Evolutionary conservation across 2,888 invertebrate species (phyloP), one percentile per base, ranked within the genome.

Genomic region (Aquatica leii): DNA sequence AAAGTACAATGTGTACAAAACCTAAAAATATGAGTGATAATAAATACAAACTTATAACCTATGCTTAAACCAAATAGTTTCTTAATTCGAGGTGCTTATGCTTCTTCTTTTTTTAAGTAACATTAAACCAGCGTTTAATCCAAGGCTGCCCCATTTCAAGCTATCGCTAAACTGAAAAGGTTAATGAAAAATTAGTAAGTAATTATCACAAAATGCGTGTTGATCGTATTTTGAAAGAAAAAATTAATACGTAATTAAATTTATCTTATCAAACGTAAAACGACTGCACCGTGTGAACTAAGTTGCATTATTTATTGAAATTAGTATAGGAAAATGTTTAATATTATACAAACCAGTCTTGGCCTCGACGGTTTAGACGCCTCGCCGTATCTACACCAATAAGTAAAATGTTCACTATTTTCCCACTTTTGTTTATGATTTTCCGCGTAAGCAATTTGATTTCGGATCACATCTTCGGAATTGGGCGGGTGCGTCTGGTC

Each of bases 401-500:
- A 87, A 70, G 86, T 86, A 81, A 87, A 87, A 84, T 83, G 88
- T 82, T 86, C 87, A 78, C 85, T 87, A 84, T 87, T 90, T 82
- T 85, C 88, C 86, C 87, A 87, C 78, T 87, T 87, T 82, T 85
- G 84, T 81, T 85, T 86, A 77, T 85, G 84, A 76, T 84, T 85
- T 70, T 85, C 83, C 67, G 86, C 86, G 80, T 84, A 84, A 74
- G 83, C 83, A 78, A 87, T 84, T 84, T 90, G 90, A 74, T 86
- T 87, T 79, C 87, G 84, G 74, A 90, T 89, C 79, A 87, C 86
- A 78, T 88, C 88, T 73, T 89, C 89, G 70, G 78, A 84, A 80
- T 90, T 88, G 37, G 89, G 86, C 52, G 85, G 83, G 78, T 89
- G 88, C 75, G 87, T 87, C 76, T 89, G 89, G 80, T 91, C 91